Percentiles rank a stretch among this genome's conserved stretches.
These are phyloP conservation scores for Lathamus discolor DNA, from an alignment of 2,113 vertebrate genomes.

Conservation along the genomic window DNA sequence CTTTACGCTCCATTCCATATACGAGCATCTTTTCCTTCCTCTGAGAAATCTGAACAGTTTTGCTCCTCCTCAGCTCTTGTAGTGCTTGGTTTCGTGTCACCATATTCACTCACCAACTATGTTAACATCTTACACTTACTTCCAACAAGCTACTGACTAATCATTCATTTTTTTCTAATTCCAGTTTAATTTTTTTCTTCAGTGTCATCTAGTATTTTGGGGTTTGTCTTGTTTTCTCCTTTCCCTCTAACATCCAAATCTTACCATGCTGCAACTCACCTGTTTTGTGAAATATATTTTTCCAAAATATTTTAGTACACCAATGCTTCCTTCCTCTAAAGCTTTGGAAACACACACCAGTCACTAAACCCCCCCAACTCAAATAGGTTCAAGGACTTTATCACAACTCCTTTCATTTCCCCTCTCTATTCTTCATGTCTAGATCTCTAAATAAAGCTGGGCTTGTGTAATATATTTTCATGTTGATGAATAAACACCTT, in stretches of 20 bases:
- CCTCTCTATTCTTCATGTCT: background rate
- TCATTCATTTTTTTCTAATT: background rate
- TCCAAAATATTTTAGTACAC: background rate
- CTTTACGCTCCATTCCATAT: background rate
- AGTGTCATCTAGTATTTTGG: background rate
- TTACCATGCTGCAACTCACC: background rate
- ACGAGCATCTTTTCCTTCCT: background rate
- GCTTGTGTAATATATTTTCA: background rate
- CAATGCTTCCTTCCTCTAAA: background rate
- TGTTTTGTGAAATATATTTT: background rate
- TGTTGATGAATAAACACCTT: slow-evolving; percentile 4
- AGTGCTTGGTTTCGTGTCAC: background rate
- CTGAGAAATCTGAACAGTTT: background rate
- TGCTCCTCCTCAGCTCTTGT: background rate
- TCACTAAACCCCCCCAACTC: background rate
- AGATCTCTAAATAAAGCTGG: background rate
- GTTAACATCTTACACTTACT: background rate
- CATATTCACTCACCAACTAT: background rate
- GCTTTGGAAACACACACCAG: background rate
- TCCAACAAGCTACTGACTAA: background rate
- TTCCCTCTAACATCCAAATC: background rate
- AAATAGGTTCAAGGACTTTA: background rate
- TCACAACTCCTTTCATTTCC: background rate
- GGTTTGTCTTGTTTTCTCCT: background rate
- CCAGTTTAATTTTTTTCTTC: background rate